Base-by-base conservation (phyloP, 2,888 invertebrate genomes). In the Drosophila anomalata region DNA sequence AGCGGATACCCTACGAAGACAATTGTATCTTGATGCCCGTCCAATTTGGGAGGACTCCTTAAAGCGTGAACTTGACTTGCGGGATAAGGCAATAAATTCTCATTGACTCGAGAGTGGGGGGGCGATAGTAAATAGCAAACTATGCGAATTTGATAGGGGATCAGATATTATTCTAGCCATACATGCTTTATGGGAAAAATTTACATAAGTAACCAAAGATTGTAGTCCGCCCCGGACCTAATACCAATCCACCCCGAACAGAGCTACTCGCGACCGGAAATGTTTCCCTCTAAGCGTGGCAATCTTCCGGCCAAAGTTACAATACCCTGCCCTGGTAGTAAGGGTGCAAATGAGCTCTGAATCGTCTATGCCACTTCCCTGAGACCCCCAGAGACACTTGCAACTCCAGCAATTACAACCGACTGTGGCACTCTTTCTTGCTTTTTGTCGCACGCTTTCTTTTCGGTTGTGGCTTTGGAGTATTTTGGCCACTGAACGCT, bases 391-490 rank as follows among this genome's bases (percentile, higher is more conserved):
- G 14, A 59, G 67, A 41, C 55, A 73, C 50, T 56, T 66, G 75
- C 81, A 74, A 65, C 72, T 60, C 50, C 65, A 62, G 48, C 65
- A 63, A 69, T 63, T 75, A 69, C 47, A 26, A 5, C 33, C 17
- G 11, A 7, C 31, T 51, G 42, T 24, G 26, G n/a, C 53, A 8
- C 54, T 57, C 24, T 26, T 20, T 52, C 26, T 20, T 7, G 33
- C 22, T 36, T 33, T 22, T 7, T 54, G 42, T 70, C 85, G 66
- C 82, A 87, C 87, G 87, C 82, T 83, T 83, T 87, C 87, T 81
- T 85, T 82, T 84, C 8, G 6, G 8, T 8, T 24, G 22, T 17
- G 17, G 17, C 17, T 1, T 5, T 5, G 4, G 4, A 24, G 22
- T 24, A 24, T 29, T 29, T 29, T 29, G 29, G 29, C 29, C 8